Base-by-base conservation (phyloP, 1,140 invertebrate species). In the Battus philenor region DNA sequence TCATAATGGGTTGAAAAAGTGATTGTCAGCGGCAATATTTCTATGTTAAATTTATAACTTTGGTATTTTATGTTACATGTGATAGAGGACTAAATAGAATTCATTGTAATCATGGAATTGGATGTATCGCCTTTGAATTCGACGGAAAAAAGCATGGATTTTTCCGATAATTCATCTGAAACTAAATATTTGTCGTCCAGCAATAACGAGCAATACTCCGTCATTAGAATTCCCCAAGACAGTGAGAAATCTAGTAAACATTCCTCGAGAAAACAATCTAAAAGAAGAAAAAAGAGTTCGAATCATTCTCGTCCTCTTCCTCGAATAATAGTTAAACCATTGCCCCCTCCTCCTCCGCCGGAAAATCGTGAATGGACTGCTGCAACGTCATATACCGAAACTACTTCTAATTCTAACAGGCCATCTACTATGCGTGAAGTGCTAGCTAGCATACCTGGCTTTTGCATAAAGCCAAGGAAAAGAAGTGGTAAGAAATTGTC, bases 361-460 rank as follows among this genome's bases (percentile, higher is more conserved):
- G 79, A 83, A 50, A 74, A 44, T 18, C 59, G 78, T 41, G 79
- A 82, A 68, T 86, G 78, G 71, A 85, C 81, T 38, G 85, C 87
- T 58, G 65, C 81, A 9, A 59, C 76, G 29, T 71, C 77, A 27
- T 76, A 74, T 54, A 61, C 66, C 32, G 78, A 86, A 9, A 47
- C 74, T 44, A 64, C 58, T 48, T 59, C 75, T 33, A 59, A 62
- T 46, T 63, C 65, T 24, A 72, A 50, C 16, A 86, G 87, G 69
- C 85, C 87, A 2, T 88, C 88, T n/a, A 95, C 94, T 17, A 96
- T 96, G 94, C 88, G 93, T 50, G 94, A 95, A 83, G 93, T 96
- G 5, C 71, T 96, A 57, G 94, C 95, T 8, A 95, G 94, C 43
- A 95, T 97, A 68, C 95, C 95, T 43, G 95, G 95, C 10, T 96